Evolutionary conservation across 1,140 invertebrate species (phyloP).

Genomic region (Zaprionus vittiger): DNA sequence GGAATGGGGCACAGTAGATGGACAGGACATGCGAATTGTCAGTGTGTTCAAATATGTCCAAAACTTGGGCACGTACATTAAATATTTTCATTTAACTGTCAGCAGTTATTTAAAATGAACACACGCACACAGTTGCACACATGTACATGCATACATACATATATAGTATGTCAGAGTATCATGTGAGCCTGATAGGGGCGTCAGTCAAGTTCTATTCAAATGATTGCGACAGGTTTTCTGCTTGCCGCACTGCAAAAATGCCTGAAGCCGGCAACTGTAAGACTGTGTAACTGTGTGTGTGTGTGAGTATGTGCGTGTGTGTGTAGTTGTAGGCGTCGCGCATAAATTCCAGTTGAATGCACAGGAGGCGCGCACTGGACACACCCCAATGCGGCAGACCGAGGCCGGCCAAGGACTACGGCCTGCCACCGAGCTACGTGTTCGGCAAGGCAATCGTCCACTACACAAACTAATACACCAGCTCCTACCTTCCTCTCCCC

Average conservation of each 20-base stretch:
- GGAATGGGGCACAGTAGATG: neutral
- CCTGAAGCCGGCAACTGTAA: neutral
- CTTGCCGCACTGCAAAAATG: neutral
- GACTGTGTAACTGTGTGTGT: neutral
- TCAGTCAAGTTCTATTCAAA: slow-evolving; percentile 17
- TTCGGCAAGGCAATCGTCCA: slow-evolving; percentile 4
- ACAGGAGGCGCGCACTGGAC: slow-evolving; percentile 46
- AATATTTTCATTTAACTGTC: slow-evolving; percentile 80
- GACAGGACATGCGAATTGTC: slow-evolving; percentile 53
- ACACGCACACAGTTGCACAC: neutral
- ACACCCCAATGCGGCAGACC: slow-evolving; percentile 47
- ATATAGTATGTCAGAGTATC: slow-evolving; percentile 19
- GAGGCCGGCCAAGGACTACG: slow-evolving; percentile 22
- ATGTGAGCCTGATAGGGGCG: slow-evolving; percentile 14
- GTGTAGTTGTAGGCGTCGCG: slow-evolving; percentile 23
- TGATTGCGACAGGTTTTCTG: slow-evolving; percentile 9
- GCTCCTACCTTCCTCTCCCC: too few species aligned
- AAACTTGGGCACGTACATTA: slow-evolving; percentile 68
- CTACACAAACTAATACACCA: neutral
- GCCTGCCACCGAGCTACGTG: neutral
- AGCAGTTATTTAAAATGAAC: slow-evolving; percentile 77
- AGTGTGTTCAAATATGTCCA: slow-evolving; percentile 39
- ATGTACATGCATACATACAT: neutral
- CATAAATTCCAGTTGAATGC: slow-evolving; percentile 48
- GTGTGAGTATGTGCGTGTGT: neutral